A percentile compares a stretch with the other conserved stretches of the same genome.
Evolutionary conservation across 1,140 invertebrate genomes (phyloP).

Genomic region (Psix sp.): DNA sequence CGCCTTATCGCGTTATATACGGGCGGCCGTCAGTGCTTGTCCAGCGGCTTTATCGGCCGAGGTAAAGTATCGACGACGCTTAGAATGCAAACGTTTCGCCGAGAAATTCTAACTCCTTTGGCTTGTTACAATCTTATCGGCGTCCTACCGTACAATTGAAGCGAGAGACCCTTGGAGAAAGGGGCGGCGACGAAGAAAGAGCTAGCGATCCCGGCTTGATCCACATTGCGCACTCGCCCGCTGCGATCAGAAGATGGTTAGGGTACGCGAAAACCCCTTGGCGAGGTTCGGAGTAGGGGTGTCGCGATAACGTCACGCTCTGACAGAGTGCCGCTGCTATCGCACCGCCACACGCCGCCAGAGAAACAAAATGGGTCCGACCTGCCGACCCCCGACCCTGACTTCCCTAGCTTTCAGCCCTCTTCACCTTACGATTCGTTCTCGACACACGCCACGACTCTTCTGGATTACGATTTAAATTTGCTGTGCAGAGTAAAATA

Average conservation of each 20-base stretch:
- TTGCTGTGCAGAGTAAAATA: slow-evolving; percentile 6
- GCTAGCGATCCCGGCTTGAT: slow-evolving; percentile 67
- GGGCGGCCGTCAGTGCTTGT: slow-evolving; percentile 53
- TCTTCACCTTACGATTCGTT: slow-evolving; percentile 46
- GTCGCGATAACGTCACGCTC: slow-evolving; percentile 78
- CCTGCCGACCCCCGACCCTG: slow-evolving; percentile 64
- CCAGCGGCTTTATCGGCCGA: slow-evolving; percentile 49
- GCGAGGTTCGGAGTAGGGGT: slow-evolving; percentile 74
- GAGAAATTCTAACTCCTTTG: slow-evolving; percentile 73
- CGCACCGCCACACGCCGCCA: slow-evolving; percentile 77
- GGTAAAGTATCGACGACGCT: slow-evolving; percentile 56
- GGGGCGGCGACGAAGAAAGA: slow-evolving; percentile 37
- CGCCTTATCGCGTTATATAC: slow-evolving; percentile 60
- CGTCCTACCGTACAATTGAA: slow-evolving; percentile 62
- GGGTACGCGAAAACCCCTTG: slow-evolving; percentile 62
- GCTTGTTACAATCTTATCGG: slow-evolving; percentile 72
- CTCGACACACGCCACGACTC: slow-evolving; percentile 42
- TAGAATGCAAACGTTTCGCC: slow-evolving; percentile 64
- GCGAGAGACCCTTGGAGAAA: slow-evolving; percentile 39
- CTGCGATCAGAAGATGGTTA: slow-evolving; percentile 52
- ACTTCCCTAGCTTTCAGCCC: slow-evolving; percentile 48
- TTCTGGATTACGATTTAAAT: slow-evolving; percentile 16
- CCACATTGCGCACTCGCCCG: slow-evolving; percentile 66
- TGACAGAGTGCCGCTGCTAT: slow-evolving; percentile 79
- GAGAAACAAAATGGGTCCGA: slow-evolving; percentile 78